Evolutionary conservation across 2,113 vertebrate species (phyloP), one percentile per base, ranked within the genome.

Genomic region (Baryphthengus martii): DNA sequence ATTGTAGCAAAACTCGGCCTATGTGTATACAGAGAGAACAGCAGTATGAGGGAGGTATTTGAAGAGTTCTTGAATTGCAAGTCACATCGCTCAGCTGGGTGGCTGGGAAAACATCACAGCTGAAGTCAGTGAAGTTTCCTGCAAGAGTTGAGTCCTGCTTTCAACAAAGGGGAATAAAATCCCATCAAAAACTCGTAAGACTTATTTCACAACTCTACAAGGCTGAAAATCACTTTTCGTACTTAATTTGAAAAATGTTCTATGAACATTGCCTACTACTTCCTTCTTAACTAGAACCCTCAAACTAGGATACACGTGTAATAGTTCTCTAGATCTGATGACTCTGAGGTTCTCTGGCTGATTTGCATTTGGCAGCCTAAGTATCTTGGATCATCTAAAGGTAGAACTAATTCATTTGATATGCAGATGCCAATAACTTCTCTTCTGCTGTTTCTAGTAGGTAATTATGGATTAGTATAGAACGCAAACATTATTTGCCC

Each of bases 41-140:
- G 25, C 31, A 40, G 21, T 65, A 5, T 65, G 37, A 90, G n/a
- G 23, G 29, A 68, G 7, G 20, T 7, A 7, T 62, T 70, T 45
- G n/a, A 73, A 49, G 26, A 26, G 17, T 40, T 11, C 47, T 81
- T 63, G 44, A 88, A 50, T 39, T 85, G 40, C 14, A 40, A 45
- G 56, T 55, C 18, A 8, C 7, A 20, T 74, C 0, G 0, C 6
- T 70, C 12, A 23, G 1, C 21, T 75, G 17, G 3, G 40, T 84
- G 3, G 2, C n/a, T 88, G 58, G 42, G 12, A 55, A 59, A 74
- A 52, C 37, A 37, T 62, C 10, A 42, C 3, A 85, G 28, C 45
- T 90, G 65, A 77, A n/a, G 31, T 58, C n/a, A 42, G 6, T 62
- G 67, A 88, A 55, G n/a, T 72, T 70, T 85, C 62, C 40, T 42